Evolutionary conservation across 2,888 invertebrate genomes (phyloP).

Genomic region (Endotricha flammealis): DNA sequence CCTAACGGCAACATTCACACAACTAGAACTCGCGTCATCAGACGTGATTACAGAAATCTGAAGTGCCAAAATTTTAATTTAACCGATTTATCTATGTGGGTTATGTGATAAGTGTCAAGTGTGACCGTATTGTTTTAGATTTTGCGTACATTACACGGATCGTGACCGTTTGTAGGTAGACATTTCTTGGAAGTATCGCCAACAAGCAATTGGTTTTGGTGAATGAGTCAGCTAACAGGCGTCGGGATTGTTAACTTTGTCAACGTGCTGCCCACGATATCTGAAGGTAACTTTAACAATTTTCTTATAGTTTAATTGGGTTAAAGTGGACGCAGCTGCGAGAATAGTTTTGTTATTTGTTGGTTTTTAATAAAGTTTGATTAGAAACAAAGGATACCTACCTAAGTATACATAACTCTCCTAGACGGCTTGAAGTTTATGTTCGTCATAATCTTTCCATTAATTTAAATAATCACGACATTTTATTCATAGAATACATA

Average conservation of each 20-base stretch:
- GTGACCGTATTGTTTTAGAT: conserved; percentile 45
- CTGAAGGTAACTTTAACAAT: conserved; percentile 58
- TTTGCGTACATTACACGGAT: conserved; percentile 36
- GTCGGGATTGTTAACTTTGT: conserved; percentile 74
- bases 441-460: too few species aligned
- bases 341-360: conserved; percentile 1
- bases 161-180: conserved; percentile 36
- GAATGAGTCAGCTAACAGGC: conserved; percentile 76
- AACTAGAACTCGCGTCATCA: conserved; percentile 19
- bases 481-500: conserved; percentile 7
- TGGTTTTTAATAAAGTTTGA: neutral
- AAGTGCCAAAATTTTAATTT: conserved; percentile 47
- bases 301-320: conserved; percentile 11
- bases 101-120: conserved; percentile 63
- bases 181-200: conserved; percentile 50
- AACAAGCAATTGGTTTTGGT: conserved; percentile 58
- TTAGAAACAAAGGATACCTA: too few species aligned
- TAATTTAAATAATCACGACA: too few species aligned
- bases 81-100: conserved; percentile 60
- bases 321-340: conserved; percentile 2
- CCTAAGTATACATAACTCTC: too few species aligned
- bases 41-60: conserved; percentile 37
- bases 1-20: conserved; percentile 29
- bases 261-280: conserved; percentile 74
- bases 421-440: too few species aligned